Evolutionary conservation across 2,113 vertebrate genomes (phyloP), one percentile per base, ranked within the genome.

Genomic region (Odocoileus virginianus): DNA sequence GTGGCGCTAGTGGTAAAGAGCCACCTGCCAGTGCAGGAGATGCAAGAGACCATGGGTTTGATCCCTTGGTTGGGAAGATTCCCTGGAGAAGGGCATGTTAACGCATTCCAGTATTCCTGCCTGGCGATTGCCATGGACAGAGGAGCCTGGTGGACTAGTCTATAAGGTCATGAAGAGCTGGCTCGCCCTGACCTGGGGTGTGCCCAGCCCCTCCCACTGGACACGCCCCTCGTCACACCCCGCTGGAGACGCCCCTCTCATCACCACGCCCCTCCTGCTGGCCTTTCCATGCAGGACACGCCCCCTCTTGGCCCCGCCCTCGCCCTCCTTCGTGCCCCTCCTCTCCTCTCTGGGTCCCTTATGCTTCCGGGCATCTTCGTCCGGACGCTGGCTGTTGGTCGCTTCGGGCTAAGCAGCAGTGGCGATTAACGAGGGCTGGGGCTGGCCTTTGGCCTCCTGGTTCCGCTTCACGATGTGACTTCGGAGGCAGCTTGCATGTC

Each of bases 311-410:
- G 50, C 14, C 28, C 14, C 47, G 19, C 47, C 43, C 61, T 15
- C 45, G 1, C 14, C 54, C 5, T 7, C 30, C 12, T 1, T 40
- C 13, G 2, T 40, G 23, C n/a, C 52, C 36, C 25, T 1, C 6
- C 15, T 30, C 67, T 28, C 4, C 36, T 28, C 8, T 25, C 6
- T 1, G 8, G 30, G 57, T 33, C 43, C 11, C 21, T 21, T n/a
- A 45, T 12, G 28, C 11, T 57, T 36, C 15, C 11, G 2, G 50
- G 28, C 54, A 58, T 36, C 58, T 67, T 17, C 30, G 28, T 40
- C 40, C 2, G 16, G 61, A 84, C 6, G 14, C 1, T 40, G 23
- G 91, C n/a, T 71, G 67, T 40, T 71, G 67, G 9, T 36, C 1
- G 33, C 10, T 19, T 28, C 25, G 1, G 67, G 28, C 12, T 12